phyloP scores from a whole-genome alignment of 1,140 invertebrate genomes.

The Samia ricini region DNA sequence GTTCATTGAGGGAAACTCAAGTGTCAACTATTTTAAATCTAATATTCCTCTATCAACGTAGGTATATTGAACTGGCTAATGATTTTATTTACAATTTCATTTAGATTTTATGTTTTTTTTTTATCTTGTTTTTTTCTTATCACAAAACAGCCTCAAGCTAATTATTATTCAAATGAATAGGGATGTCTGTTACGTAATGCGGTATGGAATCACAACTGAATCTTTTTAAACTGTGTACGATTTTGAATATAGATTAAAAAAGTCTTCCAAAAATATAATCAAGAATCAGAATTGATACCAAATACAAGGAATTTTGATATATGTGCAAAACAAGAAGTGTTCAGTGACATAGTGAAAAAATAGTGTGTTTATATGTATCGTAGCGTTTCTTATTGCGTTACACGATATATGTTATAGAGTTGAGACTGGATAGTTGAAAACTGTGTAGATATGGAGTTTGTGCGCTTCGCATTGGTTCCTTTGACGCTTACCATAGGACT shows the following conservation, averaged over 20 bases:
- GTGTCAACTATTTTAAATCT: not conserved
- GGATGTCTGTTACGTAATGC: too few species aligned
- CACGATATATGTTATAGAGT: not conserved
- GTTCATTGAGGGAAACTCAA: not conserved
- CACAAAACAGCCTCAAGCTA: too few species aligned
- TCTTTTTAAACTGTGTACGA: too few species aligned
- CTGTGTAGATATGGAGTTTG: conserved; percentile 40
- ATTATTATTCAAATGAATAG: too few species aligned
- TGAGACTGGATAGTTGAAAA: not conserved
- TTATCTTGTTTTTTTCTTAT: too few species aligned
- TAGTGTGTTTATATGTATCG: not conserved
- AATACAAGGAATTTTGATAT: too few species aligned
- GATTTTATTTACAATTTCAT: too few species aligned
- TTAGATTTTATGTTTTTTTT: too few species aligned
- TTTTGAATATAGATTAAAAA: too few species aligned
- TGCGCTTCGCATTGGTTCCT: conserved; percentile 52
- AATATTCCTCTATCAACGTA: not conserved
- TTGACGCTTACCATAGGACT: conserved; percentile 56
- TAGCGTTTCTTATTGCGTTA: not conserved
- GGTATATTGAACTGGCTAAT: too few species aligned
- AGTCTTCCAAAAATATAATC: not conserved
- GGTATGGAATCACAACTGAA: too few species aligned
- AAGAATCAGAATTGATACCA: not conserved
- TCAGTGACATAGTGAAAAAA: not conserved
- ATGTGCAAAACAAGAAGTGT: not conserved